Conservation (phyloP, 2,797 vertebrate species). For the Clarias platycephalus region DNA sequence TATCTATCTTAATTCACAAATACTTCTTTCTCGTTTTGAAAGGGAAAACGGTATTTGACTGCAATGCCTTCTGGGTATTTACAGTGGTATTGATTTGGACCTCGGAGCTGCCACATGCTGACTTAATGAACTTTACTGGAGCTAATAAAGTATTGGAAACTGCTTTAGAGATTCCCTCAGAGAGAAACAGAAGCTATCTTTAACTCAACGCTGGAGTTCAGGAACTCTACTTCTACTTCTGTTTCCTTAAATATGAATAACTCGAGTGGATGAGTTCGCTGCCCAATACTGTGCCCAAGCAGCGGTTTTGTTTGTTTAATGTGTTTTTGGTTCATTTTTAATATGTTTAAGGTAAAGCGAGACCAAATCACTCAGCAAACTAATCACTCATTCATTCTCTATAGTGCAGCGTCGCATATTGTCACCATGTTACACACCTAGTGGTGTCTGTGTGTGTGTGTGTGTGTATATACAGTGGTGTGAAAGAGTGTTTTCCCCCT, state of each 20-base stretch:
- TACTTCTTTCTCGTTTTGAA: background rate
- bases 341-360: no score
- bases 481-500: no score
- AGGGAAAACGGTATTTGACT: background rate
- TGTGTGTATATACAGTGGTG: no score
- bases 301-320: no score
- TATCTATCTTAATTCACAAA: background rate
- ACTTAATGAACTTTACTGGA: background rate
- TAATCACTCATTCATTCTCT: no score
- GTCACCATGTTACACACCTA: no score
- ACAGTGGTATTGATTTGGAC: background rate
- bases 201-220: background rate
- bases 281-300: no score
- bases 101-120: background rate
- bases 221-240: background rate
- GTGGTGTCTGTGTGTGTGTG: no score
- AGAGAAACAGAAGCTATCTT: background rate
- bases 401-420: no score
- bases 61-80: background rate
- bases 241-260: background rate
- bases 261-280: background rate
- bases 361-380: no score
- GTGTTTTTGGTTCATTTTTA: no score
- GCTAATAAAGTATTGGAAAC: slow-evolving; percentile 8
- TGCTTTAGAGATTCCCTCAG: background rate